A percentile compares a stretch with the other conserved stretches of the same genome.
These are phyloP conservation scores for Athalia circularis DNA, from an alignment of 2,888 invertebrate species.

Conservation along the genomic window DNA sequence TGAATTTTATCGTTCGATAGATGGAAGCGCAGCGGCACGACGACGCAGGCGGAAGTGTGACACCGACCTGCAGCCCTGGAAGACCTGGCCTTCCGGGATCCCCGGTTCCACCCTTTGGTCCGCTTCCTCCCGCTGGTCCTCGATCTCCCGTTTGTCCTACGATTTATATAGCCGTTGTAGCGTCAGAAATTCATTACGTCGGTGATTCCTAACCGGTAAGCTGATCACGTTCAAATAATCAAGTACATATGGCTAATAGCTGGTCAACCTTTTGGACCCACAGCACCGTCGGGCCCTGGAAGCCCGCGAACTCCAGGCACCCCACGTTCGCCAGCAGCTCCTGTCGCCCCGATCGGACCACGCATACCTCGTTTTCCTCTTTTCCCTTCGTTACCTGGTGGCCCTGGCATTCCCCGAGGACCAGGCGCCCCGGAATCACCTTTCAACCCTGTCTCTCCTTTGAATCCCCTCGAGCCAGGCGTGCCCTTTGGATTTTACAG, in stretches of 20 bases:
- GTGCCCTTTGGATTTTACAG: conserved; percentile 77
- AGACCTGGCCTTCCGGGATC: conserved; percentile 79
- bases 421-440: conserved; percentile 85
- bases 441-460: conserved; percentile 86
- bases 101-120: conserved; percentile 79
- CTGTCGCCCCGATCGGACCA: conserved; percentile 85
- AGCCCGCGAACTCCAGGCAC: conserved; percentile 80
- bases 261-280: conserved; percentile 81
- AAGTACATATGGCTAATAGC: neutral
- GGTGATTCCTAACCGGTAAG: too few species aligned
- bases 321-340: conserved; percentile 85
- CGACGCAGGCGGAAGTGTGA: neutral
- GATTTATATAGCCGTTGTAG: conserved; percentile 12
- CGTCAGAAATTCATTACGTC: neutral
- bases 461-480: conserved; percentile 86
- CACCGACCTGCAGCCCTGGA: conserved; percentile 74
- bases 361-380: conserved; percentile 87
- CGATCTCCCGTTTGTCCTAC: conserved; percentile 82
- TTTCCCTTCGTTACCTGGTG: conserved; percentile 86
- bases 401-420: conserved; percentile 85
- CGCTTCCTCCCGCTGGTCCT: conserved; percentile 76
- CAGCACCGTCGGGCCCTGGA: conserved; percentile 86
- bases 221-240: neutral
- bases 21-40: neutral
- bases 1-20: neutral